These are phyloP conservation scores for Aphodius granarius DNA, from an alignment of 2,888 invertebrate species.

Conservation along the genomic window DNA sequence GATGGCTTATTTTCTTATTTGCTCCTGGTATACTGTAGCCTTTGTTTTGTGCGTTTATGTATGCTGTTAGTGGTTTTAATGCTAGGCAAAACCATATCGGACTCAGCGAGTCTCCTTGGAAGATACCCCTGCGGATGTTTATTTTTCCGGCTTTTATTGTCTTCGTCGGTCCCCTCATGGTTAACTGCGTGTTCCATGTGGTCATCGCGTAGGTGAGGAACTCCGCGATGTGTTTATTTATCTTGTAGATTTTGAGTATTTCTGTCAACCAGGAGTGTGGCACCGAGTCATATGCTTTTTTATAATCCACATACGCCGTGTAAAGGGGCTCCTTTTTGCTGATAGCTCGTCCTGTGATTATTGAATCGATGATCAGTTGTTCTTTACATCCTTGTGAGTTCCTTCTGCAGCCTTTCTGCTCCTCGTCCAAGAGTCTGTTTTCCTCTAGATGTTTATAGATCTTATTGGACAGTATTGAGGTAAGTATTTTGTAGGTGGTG, in stretches of 20 bases:
- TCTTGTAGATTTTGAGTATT: neutral
- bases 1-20: no score
- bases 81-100: neutral
- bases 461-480: constrained; percentile 13
- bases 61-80: neutral
- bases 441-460: constrained; percentile 16
- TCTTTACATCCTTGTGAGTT: constrained; percentile 22
- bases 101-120: neutral
- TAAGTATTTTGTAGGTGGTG: constrained; percentile 25
- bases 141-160: neutral
- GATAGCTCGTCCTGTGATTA: constrained; percentile 18
- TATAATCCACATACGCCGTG: constrained; percentile 21
- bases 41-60: neutral
- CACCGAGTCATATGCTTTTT: no score
- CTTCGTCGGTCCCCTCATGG: neutral
- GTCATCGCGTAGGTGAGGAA: neutral
- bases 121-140: neutral
- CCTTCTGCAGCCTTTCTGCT: constrained; percentile 23
- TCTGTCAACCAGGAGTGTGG: neutral
- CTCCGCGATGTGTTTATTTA: neutral
- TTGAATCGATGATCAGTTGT: constrained; percentile 18
- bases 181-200: neutral
- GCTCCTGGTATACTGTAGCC: neutral
- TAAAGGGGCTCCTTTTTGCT: constrained; percentile 9
- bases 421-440: constrained; percentile 12